A percentile compares a stretch with the other conserved stretches of the same genome.
Evolutionary conservation across 2,113 vertebrate species (phyloP).

Genomic region (Cryptoleucopteryx plumbea): DNA sequence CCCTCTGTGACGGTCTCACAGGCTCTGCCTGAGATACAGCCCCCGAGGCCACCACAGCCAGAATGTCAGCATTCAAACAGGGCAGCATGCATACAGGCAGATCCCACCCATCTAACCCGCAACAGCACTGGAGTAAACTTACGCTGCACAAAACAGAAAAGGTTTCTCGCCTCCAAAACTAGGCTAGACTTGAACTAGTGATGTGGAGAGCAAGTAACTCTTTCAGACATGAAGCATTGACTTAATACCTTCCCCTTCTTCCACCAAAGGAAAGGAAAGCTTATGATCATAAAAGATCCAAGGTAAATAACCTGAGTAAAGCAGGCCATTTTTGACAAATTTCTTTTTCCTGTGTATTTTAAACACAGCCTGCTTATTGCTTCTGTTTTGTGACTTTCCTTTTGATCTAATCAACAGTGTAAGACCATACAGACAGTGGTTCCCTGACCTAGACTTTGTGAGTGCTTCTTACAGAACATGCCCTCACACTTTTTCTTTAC

Average conservation of each 20-base stretch:
- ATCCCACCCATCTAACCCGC: not conserved
- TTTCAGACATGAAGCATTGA: not conserved
- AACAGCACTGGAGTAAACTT: not conserved
- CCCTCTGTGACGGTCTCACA: not conserved
- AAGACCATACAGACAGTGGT: not conserved
- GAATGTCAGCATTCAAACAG: not conserved
- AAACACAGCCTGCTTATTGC: not conserved
- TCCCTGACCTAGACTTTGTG: not conserved
- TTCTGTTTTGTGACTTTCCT: not conserved
- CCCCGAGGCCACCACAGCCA: not conserved
- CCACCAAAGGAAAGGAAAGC: not conserved
- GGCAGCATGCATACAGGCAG: not conserved
- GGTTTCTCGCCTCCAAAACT: not conserved
- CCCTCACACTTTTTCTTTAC: not conserved
- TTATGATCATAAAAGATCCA: not conserved
- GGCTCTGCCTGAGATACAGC: not conserved
- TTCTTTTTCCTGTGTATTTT: not conserved
- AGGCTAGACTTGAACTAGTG: not conserved
- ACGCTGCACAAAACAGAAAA: accelerated
- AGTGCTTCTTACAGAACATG: not conserved
- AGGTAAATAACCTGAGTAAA: not conserved
- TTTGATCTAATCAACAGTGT: not conserved
- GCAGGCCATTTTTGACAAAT: not conserved
- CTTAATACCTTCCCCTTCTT: not conserved
- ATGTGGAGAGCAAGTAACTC: not conserved